phyloP scores from a whole-genome alignment of 2,113 vertebrate species.

The Tamias sibiricus region DNA sequence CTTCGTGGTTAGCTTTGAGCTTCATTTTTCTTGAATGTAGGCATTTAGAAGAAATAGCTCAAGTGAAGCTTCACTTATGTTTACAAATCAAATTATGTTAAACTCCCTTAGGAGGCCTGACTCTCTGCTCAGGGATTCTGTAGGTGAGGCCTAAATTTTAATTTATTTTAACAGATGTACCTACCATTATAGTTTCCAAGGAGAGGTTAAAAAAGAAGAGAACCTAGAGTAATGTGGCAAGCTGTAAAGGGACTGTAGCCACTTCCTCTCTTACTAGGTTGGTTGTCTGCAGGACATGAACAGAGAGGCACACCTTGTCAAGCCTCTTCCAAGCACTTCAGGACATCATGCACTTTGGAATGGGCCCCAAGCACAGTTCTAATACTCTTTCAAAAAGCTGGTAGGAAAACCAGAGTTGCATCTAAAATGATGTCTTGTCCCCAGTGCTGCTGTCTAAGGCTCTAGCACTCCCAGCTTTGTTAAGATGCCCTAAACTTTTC shows the following conservation, averaged over 20 bases:
- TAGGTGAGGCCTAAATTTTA: not conserved
- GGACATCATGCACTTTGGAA: rapidly evolving
- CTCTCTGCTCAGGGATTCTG: not conserved
- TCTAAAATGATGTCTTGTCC: not conserved
- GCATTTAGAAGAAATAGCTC: not conserved
- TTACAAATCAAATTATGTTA: not conserved
- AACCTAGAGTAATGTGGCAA: not conserved
- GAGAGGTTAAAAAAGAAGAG: not conserved
- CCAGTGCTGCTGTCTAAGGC: not conserved
- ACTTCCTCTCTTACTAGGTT: rapidly evolving
- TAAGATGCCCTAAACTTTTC: not conserved
- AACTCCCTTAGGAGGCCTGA: not conserved
- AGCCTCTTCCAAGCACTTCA: not conserved
- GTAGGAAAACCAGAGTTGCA: not conserved
- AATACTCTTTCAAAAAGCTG: not conserved
- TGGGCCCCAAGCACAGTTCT: not conserved
- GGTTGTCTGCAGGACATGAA: not conserved
- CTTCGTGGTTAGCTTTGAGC: not conserved
- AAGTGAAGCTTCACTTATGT: not conserved
- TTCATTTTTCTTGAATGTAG: not conserved
- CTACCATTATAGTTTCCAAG: not conserved
- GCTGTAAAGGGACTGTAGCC: too few species aligned
- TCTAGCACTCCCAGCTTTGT: not conserved
- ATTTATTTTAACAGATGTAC: not conserved
- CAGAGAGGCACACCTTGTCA: not conserved